These are phyloP conservation scores for Punctoribates punctum DNA, from an alignment of 2,888 invertebrate species.

Conservation along the genomic window DNA sequence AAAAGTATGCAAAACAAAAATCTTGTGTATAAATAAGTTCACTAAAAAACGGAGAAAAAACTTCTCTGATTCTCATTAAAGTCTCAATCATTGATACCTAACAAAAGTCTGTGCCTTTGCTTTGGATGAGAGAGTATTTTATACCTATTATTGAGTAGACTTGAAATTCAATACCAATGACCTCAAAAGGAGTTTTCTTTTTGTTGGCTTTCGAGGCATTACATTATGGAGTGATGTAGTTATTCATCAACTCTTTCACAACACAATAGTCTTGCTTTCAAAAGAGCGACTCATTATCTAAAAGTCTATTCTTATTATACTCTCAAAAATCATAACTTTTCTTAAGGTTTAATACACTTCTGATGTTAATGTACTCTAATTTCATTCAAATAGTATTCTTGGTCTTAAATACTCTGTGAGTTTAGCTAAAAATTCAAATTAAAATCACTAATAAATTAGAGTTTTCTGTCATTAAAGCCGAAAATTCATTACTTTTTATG, in stretches of 20 bases:
- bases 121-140: too few species aligned
- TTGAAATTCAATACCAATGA: slow-evolving; percentile 3
- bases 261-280: slow-evolving; percentile 3
- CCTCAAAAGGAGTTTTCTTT: neutral
- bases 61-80: too few species aligned
- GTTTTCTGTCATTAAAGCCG: too few species aligned
- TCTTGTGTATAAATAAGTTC: too few species aligned
- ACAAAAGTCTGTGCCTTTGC: too few species aligned
- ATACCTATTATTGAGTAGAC: too few species aligned
- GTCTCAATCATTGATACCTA: too few species aligned
- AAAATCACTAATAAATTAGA: too few species aligned
- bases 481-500: too few species aligned
- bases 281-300: neutral
- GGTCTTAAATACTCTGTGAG: neutral
- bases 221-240: neutral
- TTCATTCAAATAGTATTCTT: neutral
- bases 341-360: neutral
- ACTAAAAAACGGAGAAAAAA: too few species aligned
- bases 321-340: neutral
- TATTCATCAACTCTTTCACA: slow-evolving; percentile 4
- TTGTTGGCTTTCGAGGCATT: too few species aligned
- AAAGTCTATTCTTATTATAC: neutral
- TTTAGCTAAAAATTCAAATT: neutral
- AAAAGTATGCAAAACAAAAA: too few species aligned
- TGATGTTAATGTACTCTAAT: neutral